These are phyloP conservation scores for Corythornis leucogaster DNA, from an alignment of 2,797 vertebrate genomes.

Conservation along the genomic window DNA sequence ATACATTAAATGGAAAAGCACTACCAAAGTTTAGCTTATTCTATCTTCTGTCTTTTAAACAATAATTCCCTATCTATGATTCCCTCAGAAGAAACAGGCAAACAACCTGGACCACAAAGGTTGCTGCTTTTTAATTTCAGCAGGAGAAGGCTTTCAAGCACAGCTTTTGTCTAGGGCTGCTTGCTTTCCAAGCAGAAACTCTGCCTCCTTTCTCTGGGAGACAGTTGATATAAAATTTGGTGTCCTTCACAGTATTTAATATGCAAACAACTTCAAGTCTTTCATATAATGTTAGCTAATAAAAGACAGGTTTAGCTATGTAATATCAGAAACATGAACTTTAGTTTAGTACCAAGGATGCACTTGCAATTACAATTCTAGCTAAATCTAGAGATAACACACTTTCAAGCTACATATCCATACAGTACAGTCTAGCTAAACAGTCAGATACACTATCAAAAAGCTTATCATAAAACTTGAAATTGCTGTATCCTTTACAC, in stretches of 20 bases:
- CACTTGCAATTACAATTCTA: neutral
- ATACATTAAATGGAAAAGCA: neutral
- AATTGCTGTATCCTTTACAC: slow-evolving; percentile 63
- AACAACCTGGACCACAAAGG: neutral
- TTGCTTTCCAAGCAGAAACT: neutral
- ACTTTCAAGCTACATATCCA: neutral
- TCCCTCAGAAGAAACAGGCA: neutral
- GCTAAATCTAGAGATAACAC: neutral
- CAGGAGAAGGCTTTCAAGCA: neutral
- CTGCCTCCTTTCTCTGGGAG: neutral
- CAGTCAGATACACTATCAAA: slow-evolving; percentile 42
- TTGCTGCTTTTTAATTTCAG: neutral
- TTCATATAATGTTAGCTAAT: neutral
- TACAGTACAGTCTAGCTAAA: neutral
- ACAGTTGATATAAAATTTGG: neutral
- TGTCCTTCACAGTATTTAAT: slow-evolving; percentile 2
- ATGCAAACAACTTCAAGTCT: neutral
- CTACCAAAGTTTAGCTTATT: neutral
- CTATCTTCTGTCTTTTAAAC: neutral
- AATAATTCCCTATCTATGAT: neutral
- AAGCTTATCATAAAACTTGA: slow-evolving; percentile 58
- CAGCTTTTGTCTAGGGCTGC: neutral
- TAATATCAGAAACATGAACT: neutral
- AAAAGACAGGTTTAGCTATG: neutral
- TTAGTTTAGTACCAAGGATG: neutral